Conservation (phyloP, 2,113 vertebrate genomes). For the Corydoras sp. region DNA sequence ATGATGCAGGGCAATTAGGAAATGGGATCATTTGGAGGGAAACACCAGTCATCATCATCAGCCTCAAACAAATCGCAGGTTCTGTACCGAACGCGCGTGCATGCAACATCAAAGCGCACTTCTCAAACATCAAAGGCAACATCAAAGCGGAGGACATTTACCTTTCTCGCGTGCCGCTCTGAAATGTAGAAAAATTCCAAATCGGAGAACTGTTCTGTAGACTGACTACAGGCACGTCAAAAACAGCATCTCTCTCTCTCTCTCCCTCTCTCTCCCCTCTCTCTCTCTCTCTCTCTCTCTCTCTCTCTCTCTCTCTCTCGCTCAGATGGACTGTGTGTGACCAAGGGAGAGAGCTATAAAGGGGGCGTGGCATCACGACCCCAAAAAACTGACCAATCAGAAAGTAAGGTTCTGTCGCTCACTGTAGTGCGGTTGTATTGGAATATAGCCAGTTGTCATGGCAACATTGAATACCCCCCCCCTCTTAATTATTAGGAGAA, state of each 20-base stretch:
- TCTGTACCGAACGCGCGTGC: neutral
- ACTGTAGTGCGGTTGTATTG: neutral
- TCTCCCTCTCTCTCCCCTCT: constrained; percentile 4
- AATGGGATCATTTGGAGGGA: neutral
- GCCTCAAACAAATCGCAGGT: neutral
- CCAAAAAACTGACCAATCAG: constrained; percentile 6
- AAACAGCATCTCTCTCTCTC: neutral
- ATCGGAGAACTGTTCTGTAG: no score
- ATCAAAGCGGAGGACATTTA: neutral
- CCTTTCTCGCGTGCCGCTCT: neutral
- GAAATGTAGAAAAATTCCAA: neutral
- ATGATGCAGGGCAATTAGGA: neutral
- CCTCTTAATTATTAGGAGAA: neutral
- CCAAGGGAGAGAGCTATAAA: neutral
- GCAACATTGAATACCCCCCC: neutral
- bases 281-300: constrained; percentile 8
- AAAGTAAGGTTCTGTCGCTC: neutral
- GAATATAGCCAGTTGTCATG: constrained; percentile 12
- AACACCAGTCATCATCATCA: neutral
- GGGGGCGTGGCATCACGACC: constrained; percentile 12
- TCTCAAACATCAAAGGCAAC: neutral
- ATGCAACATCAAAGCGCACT: neutral
- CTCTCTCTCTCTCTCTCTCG: neutral
- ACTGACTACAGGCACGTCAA: neutral
- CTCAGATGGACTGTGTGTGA: neutral